Conservation (phyloP, 2,888 invertebrate genomes). For the Spodoptera picta region DNA sequence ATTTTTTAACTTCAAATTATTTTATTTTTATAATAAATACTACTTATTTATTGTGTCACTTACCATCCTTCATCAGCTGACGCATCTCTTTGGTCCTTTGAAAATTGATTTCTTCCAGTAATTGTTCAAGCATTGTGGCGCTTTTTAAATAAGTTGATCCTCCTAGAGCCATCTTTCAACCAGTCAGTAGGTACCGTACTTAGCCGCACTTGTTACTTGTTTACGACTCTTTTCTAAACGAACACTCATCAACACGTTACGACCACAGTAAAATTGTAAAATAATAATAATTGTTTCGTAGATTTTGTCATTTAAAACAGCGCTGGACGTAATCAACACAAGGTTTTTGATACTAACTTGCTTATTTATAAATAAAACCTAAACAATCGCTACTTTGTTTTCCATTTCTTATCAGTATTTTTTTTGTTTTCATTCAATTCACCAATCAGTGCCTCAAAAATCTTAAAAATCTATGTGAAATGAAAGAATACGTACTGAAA, state of each 20-base stretch:
- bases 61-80: constrained; percentile 96
- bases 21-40: too few relatives aligned
- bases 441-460: too few relatives aligned
- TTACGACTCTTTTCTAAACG: constrained; percentile 57
- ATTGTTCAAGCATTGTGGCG: constrained; percentile 94
- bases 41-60: constrained; percentile 60
- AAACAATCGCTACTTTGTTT: too few relatives aligned
- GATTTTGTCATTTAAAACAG: too few relatives aligned
- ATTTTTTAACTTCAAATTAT: too few relatives aligned
- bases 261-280: constrained; percentile 23
- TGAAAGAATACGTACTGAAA: too few relatives aligned
- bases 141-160: constrained; percentile 77
- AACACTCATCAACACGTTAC: constrained; percentile 56
- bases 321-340: background rate
- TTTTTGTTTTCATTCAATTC: too few relatives aligned
- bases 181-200: background rate
- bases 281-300: constrained; percentile 23
- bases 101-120: constrained; percentile 97
- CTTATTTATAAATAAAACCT: too few relatives aligned
- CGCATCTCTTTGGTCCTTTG: constrained; percentile 97
- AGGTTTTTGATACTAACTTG: too few relatives aligned
- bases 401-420: too few relatives aligned
- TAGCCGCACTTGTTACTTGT: constrained; percentile 26
- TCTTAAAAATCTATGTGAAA: too few relatives aligned
- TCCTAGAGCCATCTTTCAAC: constrained; percentile 77